A percentile compares a stretch with the other conserved stretches of the same genome.
These are phyloP conservation scores for Harpagoxenus sublaevis DNA, from an alignment of 2,888 invertebrate species.

Conservation along the genomic window DNA sequence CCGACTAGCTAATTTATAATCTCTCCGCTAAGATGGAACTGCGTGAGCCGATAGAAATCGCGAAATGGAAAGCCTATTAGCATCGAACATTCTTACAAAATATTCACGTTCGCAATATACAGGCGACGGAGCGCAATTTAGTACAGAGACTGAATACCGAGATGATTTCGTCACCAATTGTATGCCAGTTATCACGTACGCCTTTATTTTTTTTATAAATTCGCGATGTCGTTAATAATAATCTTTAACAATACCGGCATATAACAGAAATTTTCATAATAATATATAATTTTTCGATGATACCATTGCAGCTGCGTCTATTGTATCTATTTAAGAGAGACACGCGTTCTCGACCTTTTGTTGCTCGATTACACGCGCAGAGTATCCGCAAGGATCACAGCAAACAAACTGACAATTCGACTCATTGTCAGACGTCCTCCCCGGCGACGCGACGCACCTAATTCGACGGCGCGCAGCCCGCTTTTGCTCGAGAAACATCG, in stretches of 20 bases:
- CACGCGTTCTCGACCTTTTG: neutral
- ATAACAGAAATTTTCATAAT: neutral
- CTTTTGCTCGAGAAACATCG: slow-evolving; percentile 67
- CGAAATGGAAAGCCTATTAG: neutral
- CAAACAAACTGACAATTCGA: neutral
- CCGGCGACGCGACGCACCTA: neutral
- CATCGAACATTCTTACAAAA: slow-evolving; percentile 24
- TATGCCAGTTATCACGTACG: neutral
- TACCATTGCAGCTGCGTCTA: neutral
- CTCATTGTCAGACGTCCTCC: neutral
- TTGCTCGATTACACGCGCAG: neutral
- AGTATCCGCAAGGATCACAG: neutral
- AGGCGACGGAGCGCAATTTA: neutral
- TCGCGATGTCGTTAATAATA: neutral
- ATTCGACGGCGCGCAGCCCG: slow-evolving; percentile 41
- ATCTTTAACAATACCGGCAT: neutral
- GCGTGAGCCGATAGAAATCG: slow-evolving; percentile 39
- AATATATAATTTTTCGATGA: neutral
- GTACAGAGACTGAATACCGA: neutral
- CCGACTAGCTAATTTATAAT: slow-evolving; percentile 38
- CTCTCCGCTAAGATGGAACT: slow-evolving; percentile 5
- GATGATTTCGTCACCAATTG: slow-evolving; percentile 14
- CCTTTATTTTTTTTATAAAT: neutral
- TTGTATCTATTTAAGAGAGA: neutral
- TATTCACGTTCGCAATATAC: neutral